Evolutionary conservation across 2,113 vertebrate species (phyloP).

Genomic region (Notothenia coriiceps): DNA sequence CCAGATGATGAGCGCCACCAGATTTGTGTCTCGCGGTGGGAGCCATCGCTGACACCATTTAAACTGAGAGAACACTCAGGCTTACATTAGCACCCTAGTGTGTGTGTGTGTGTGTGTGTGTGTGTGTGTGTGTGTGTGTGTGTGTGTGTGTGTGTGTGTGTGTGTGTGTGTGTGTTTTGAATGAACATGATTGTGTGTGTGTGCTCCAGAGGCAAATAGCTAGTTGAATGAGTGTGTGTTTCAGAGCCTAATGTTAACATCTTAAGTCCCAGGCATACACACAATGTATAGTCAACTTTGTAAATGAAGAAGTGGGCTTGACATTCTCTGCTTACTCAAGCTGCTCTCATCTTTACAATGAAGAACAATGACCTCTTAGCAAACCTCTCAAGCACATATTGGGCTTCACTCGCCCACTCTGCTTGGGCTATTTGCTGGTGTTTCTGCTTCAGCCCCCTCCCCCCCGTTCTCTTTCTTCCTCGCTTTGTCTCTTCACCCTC

Average conservation of each 20-base stretch:
- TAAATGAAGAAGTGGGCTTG: slow-evolving; percentile 54
- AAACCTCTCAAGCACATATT: slow-evolving; percentile 54
- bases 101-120: background rate
- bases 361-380: slow-evolving; percentile 70
- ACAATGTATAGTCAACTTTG: slow-evolving; percentile 23
- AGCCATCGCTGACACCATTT: slow-evolving; percentile 80
- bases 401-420: slow-evolving; percentile 31
- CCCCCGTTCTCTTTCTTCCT: slow-evolving; percentile 19
- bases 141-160: background rate
- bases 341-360: slow-evolving; percentile 64
- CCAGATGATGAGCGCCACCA: slow-evolving; percentile 82
- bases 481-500: slow-evolving; percentile 22
- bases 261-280: slow-evolving; percentile 3
- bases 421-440: slow-evolving; percentile 52
- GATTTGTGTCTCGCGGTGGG: slow-evolving; percentile 80
- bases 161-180: background rate
- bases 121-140: background rate
- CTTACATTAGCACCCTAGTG: slow-evolving; percentile 70
- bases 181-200: background rate
- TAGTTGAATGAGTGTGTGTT: slow-evolving; percentile 8
- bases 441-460: slow-evolving; percentile 1
- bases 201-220: background rate
- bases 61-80: slow-evolving; percentile 74
- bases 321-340: slow-evolving; percentile 48
- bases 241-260: background rate